phyloP scores from a whole-genome alignment of 2,888 invertebrate genomes.

The Cantharis rufa region DNA sequence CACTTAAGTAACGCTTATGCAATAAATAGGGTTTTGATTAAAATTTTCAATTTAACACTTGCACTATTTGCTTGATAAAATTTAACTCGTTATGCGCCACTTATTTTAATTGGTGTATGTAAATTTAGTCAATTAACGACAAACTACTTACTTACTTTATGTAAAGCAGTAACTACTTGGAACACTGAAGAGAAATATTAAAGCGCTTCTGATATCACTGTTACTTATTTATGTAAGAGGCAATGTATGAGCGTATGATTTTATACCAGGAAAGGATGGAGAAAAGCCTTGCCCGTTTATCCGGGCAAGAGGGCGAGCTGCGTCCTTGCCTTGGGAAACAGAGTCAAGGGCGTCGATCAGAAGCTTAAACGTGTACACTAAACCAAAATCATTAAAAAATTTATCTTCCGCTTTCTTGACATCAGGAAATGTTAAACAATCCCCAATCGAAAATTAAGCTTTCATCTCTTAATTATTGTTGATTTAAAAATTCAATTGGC shows the following conservation, averaged over 20 bases:
- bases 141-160: constrained; percentile 12
- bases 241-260: constrained; percentile 10
- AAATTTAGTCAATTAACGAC: not conserved
- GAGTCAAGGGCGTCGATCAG: constrained; percentile 42
- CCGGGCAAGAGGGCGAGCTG: constrained; percentile 33
- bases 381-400: not conserved
- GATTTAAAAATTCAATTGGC: not conserved
- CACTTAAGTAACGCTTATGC: not conserved
- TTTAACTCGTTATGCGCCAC: not conserved
- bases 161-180: constrained; percentile 6
- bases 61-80: constrained; percentile 6
- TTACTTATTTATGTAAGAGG: constrained; percentile 18
- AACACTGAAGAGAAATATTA: constrained; percentile 10
- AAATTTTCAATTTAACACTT: not conserved
- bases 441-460: not conserved
- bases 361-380: not conserved
- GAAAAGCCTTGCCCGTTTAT: constrained; percentile 38
- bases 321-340: constrained; percentile 46
- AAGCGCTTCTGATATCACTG: constrained; percentile 9
- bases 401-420: not conserved
- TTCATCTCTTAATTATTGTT: not conserved
- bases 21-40: not conserved
- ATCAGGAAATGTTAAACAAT: not conserved
- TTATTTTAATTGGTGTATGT: constrained; percentile 6
- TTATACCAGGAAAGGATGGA: constrained; percentile 22